A percentile compares a stretch with the other conserved stretches of the same genome.
These are phyloP conservation scores for Sinhomidia bicolor DNA, from an alignment of 2,888 invertebrate species.

Conservation along the genomic window DNA sequence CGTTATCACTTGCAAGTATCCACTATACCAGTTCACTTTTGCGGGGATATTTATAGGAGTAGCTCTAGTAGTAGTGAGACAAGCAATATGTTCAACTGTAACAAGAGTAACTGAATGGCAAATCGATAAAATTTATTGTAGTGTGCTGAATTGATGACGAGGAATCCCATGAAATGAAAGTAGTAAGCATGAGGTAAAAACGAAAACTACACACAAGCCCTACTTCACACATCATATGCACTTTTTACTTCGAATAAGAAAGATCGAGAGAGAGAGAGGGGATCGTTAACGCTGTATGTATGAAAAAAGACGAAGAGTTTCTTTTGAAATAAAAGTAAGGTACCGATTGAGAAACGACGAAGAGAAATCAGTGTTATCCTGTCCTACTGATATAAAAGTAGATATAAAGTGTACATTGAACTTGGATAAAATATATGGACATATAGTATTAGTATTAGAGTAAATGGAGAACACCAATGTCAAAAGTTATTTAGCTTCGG, in stretches of 20 bases:
- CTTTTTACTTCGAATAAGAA: background rate
- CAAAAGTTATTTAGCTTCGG: slow-evolving; percentile 58
- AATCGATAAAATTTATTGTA: slow-evolving; percentile 80
- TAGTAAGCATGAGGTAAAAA: slow-evolving; percentile 44
- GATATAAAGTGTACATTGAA: no score
- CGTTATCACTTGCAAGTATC: background rate
- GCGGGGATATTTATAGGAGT: no score
- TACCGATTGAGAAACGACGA: background rate
- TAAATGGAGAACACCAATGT: slow-evolving; percentile 48
- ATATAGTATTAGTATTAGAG: background rate
- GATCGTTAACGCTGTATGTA: slow-evolving; percentile 41
- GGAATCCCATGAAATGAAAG: slow-evolving; percentile 77
- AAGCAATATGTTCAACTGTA: slow-evolving; percentile 45
- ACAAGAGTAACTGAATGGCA: slow-evolving; percentile 75
- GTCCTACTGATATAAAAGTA: no score
- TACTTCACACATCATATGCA: slow-evolving; percentile 27
- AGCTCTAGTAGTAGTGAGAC: background rate
- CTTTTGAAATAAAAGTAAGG: slow-evolving; percentile 63
- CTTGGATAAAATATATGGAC: slow-evolving; percentile 1
- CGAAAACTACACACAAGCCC: slow-evolving; percentile 38
- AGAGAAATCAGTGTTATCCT: slow-evolving; percentile 16
- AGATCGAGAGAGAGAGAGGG: background rate
- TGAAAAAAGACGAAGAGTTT: slow-evolving; percentile 27
- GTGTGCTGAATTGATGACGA: slow-evolving; percentile 80
- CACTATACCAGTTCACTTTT: slow-evolving; percentile 9